Conservation (phyloP, 2,888 invertebrate genomes). For the Callimorpha dominula region DNA sequence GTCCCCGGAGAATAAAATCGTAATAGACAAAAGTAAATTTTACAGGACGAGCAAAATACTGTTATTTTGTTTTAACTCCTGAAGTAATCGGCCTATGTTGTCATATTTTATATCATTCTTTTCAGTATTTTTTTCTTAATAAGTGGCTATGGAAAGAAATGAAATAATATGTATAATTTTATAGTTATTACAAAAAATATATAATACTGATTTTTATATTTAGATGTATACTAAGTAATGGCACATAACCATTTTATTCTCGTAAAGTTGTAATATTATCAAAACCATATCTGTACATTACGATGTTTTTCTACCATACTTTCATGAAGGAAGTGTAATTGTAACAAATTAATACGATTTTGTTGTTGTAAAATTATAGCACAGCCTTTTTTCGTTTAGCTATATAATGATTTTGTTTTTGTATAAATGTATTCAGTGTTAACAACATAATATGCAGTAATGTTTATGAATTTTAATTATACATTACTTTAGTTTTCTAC, state of each 20-base stretch:
- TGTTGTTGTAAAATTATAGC: too few species aligned
- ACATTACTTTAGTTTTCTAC: too few species aligned
- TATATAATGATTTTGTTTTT: too few species aligned
- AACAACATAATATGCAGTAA: too few species aligned
- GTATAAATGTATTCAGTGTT: too few species aligned
- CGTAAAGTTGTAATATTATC: not conserved
- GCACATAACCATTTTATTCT: not conserved
- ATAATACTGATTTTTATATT: not conserved
- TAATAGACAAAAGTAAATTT: too few species aligned
- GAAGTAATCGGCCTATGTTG: not conserved
- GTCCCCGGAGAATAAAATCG: too few species aligned
- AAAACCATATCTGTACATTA: not conserved
- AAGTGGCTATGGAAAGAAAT: not conserved
- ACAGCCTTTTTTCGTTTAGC: too few species aligned
- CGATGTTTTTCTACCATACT: not conserved
- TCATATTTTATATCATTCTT: not conserved
- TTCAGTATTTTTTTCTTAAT: not conserved
- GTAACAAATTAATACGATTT: too few species aligned
- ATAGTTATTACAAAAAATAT: not conserved
- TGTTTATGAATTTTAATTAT: too few species aligned
- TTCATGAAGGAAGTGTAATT: not conserved
- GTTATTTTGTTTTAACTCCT: constrained; percentile 1
- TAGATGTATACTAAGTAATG: not conserved
- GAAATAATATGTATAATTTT: not conserved
- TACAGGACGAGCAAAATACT: constrained; percentile 1